Conservation (phyloP, 2,888 invertebrate genomes). For the Drosophila helvetica region DNA sequence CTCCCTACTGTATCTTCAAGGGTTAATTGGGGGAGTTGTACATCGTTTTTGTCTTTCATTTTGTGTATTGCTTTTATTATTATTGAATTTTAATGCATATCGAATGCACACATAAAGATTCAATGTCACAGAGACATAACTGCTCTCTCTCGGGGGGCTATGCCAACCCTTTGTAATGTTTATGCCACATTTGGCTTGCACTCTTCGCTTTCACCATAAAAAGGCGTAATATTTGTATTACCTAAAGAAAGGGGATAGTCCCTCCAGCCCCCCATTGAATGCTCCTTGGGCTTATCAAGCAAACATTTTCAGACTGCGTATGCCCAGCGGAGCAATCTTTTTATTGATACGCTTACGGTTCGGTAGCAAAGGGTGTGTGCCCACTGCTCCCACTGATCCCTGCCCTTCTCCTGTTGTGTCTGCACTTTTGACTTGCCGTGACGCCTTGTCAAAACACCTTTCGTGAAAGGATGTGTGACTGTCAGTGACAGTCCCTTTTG, state of each 20-base stretch:
- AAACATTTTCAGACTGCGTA: constrained; percentile 42
- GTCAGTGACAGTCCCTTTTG: constrained; percentile 41
- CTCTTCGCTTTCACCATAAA: constrained; percentile 58
- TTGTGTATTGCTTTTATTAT: constrained; percentile 74
- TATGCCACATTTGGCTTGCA: constrained; percentile 65
- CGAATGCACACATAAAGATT: constrained; percentile 78
- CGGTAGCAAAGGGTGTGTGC: constrained; percentile 12
- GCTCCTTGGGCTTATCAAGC: constrained; percentile 39
- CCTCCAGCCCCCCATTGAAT: not conserved
- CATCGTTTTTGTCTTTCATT: constrained; percentile 22
- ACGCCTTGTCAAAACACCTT: constrained; percentile 70
- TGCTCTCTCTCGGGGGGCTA: constrained; percentile 17
- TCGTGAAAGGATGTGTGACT: constrained; percentile 50
- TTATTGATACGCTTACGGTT: constrained; percentile 67
- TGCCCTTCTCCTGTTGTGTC: constrained; percentile 39
- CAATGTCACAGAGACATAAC: constrained; percentile 71
- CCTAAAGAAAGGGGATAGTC: not conserved
- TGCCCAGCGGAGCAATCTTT: constrained; percentile 76
- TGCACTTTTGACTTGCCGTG: constrained; percentile 44
- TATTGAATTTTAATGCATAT: constrained; percentile 82
- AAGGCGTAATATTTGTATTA: constrained; percentile 51
- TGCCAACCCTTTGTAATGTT: constrained; percentile 52
- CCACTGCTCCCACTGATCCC: constrained; percentile 44
- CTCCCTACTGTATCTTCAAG: constrained; percentile 29
- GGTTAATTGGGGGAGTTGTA: constrained; percentile 59